Evolutionary conservation across 2,113 vertebrate species (phyloP), one percentile per base, ranked within the genome.

Genomic region (Butastur rufipennis): DNA sequence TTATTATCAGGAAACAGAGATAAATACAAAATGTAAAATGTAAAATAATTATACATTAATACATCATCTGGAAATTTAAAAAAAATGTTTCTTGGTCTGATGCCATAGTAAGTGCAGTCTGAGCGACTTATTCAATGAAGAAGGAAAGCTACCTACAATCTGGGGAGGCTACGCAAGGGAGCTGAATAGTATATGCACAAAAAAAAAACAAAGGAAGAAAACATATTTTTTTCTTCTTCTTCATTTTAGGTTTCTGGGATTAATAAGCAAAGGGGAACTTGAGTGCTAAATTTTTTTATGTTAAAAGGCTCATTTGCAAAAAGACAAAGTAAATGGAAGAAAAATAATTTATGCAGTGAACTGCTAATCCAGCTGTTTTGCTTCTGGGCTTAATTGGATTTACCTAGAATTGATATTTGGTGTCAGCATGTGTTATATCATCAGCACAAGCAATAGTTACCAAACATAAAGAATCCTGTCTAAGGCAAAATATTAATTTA

Each of bases 311-410:
- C 93, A 97, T 98, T 97, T 98, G 73, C 93, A 97, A 97, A 97
- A 97, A 96, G 92, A 91, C 89, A 96, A 97, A 98, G 92, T 97
- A 97, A 97, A 97, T 94, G 92, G 93, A 93, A 97, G 95, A 95
- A 96, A 97, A 96, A 98, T 97, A 97, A 98, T 98, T 97, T 97
- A 97, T 97, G 90, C 97, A 97, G 81, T 82, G 95, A 96, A 95
- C 90, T 92, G 89, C 91, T 98, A 97, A 98, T 98, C 96, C 97
- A 98, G 97, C 97, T 98, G 97, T 97, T 98, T 97, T 97, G 96
- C 98, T 98, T 97, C 96, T 97, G 91, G 95, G 89, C 94, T 97
- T 97, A 97, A 98, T 95, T 97, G 96, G 95, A 97, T 97, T 98
- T 97, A 97, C 96, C 97, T 97, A 97, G 94, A 97, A 97, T 97